Percentiles rank a stretch among this genome's conserved stretches.
These are phyloP conservation scores for Liasis olivaceus DNA, from an alignment of 2,797 vertebrate species.

Conservation along the genomic window DNA sequence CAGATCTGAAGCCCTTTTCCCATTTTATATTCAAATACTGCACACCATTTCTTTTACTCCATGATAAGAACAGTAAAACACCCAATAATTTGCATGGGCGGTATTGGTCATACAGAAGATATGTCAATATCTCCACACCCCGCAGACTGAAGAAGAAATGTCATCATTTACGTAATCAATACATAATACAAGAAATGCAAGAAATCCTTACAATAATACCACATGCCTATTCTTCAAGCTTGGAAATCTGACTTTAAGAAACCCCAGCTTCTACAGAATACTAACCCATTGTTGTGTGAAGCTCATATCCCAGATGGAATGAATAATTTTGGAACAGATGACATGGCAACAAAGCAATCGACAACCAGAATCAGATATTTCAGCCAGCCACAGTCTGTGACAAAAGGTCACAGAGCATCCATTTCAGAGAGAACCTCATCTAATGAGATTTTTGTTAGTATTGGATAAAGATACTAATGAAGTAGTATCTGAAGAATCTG, in stretches of 20 bases:
- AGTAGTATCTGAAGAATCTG: not conserved
- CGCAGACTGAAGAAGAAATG: not conserved
- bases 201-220: not conserved
- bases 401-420: not conserved
- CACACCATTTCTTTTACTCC: not conserved
- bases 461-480: not conserved
- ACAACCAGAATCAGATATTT: constrained; percentile 16
- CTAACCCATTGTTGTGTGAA: not conserved
- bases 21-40: not conserved
- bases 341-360: not conserved
- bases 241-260: not conserved
- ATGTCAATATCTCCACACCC: not conserved
- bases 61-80: not conserved
- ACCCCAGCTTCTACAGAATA: not conserved
- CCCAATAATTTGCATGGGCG: not conserved
- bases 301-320: constrained; percentile 8
- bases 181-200: not conserved
- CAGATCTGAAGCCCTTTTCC: not conserved
- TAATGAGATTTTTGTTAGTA: constrained; percentile 21
- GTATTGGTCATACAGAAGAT: not conserved
- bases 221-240: not conserved
- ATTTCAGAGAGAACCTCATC: constrained; percentile 15
- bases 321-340: constrained; percentile 17
- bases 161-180: not conserved
- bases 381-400: constrained; percentile 1